These are phyloP conservation scores for Papilio aristodemus DNA, from an alignment of 1,140 invertebrate species.

Conservation along the genomic window DNA sequence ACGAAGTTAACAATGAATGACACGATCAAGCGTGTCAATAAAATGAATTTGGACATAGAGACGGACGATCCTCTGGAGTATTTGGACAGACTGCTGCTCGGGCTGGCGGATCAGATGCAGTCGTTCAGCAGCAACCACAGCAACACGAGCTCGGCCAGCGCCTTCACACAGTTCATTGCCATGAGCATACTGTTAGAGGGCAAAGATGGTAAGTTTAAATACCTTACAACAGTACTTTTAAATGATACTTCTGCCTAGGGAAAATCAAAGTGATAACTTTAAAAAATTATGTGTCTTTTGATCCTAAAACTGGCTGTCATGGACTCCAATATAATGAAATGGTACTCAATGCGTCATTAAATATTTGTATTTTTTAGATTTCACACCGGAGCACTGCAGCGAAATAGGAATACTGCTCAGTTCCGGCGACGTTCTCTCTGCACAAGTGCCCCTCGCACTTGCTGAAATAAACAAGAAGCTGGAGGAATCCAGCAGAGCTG, in stretches of 20 bases:
- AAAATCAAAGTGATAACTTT: too few species aligned
- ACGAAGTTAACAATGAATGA: slow-evolving; percentile 47
- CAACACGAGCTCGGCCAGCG: slow-evolving; percentile 68
- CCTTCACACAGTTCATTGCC: slow-evolving; percentile 80
- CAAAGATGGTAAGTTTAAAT: slow-evolving; percentile 58
- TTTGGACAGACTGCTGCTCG: slow-evolving; percentile 58
- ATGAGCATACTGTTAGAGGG: slow-evolving; percentile 79
- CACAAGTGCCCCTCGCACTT: slow-evolving; percentile 82
- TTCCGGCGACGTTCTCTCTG: slow-evolving; percentile 86
- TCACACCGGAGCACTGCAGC: slow-evolving; percentile 81
- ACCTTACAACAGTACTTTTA: too few species aligned
- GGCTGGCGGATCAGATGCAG: slow-evolving; percentile 42
- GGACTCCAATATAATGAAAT: too few species aligned
- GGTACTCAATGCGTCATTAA: too few species aligned
- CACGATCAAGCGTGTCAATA: slow-evolving; percentile 47
- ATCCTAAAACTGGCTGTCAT: too few species aligned
- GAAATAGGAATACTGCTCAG: slow-evolving; percentile 84
- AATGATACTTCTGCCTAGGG: too few species aligned
- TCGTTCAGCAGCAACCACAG: slow-evolving; percentile 59
- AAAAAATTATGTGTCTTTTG: too few species aligned
- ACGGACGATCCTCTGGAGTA: slow-evolving; percentile 50
- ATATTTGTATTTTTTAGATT: slow-evolving; percentile 70
- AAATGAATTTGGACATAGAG: slow-evolving; percentile 53
- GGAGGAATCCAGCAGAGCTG: slow-evolving; percentile 64
- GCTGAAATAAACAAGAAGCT: slow-evolving; percentile 81